These are phyloP conservation scores for Eristalinus sepulchralis DNA, from an alignment of 2,888 invertebrate species.

Conservation along the genomic window DNA sequence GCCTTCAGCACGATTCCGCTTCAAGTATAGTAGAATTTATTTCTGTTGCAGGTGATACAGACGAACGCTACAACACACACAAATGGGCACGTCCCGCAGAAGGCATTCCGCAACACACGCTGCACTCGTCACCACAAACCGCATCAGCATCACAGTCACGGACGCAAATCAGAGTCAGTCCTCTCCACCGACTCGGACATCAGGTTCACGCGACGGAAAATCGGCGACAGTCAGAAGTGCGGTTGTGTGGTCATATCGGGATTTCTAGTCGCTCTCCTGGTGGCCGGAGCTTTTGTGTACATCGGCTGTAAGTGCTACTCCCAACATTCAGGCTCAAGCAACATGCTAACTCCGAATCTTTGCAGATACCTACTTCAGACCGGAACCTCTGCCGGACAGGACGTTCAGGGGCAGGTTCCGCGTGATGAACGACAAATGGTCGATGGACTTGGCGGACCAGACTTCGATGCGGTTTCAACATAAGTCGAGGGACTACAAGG, in stretches of 20 bases:
- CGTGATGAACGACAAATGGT: constrained; percentile 87
- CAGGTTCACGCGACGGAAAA: constrained; percentile 91
- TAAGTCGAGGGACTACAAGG: constrained; percentile 88
- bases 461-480: constrained; percentile 87
- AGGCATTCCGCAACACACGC: constrained; percentile 79
- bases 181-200: constrained; percentile 94
- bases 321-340: neutral
- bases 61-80: constrained; percentile 73
- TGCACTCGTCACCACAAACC: constrained; percentile 79
- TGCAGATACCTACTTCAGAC: constrained; percentile 80
- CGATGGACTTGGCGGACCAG: constrained; percentile 85
- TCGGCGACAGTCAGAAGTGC: constrained; percentile 91
- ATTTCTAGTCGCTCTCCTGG: constrained; percentile 89
- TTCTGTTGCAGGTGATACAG: constrained; percentile 72
- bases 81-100: constrained; percentile 73
- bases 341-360: neutral
- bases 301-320: constrained; percentile 83
- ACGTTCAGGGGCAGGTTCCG: constrained; percentile 91
- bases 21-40: constrained; percentile 39
- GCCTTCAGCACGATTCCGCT: neutral
- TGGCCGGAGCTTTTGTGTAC: constrained; percentile 85
- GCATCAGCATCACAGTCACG: constrained; percentile 74
- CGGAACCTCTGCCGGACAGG: constrained; percentile 88
- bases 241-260: constrained; percentile 93
- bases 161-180: constrained; percentile 87